Evolutionary conservation across 2,888 invertebrate species (phyloP).

Genomic region (Scaptomyza caliginosa): DNA sequence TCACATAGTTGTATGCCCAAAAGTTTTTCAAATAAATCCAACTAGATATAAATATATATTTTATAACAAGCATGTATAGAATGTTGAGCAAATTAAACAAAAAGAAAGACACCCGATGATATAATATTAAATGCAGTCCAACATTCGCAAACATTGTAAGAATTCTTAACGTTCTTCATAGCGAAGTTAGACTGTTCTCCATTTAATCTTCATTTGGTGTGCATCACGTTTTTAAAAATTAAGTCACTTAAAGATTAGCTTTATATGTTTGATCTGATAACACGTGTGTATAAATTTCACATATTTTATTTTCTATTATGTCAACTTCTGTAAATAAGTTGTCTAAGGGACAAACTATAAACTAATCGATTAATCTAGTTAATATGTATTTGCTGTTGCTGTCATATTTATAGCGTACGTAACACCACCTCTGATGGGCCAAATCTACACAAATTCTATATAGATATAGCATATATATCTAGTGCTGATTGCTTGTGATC

Average conservation of each 20-base stretch:
- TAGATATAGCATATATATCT: neutral
- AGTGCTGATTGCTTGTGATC: conserved; percentile 1
- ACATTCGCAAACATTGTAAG: neutral
- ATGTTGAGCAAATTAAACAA: conserved; percentile 12
- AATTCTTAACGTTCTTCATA: neutral
- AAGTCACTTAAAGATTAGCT: neutral
- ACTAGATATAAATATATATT: neutral
- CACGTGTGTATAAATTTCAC: neutral
- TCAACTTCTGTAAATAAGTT: conserved; percentile 1
- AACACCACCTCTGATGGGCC: conserved; percentile 4
- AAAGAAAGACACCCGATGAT: neutral
- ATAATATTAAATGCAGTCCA: neutral
- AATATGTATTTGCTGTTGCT: conserved; percentile 6
- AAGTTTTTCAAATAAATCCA: conserved; percentile 20
- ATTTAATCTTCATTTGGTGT: neutral
- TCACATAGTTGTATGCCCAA: conserved; percentile 41
- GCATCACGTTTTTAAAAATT: neutral
- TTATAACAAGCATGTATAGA: conserved; percentile 9
- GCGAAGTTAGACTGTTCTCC: neutral
- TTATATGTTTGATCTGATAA: neutral
- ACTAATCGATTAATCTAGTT: neutral
- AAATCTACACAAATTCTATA: conserved; percentile 5
- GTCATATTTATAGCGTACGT: conserved; percentile 16
- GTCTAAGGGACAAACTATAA: neutral
- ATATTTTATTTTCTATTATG: neutral